Evolutionary conservation across 2,888 invertebrate species (phyloP), one percentile per base, ranked within the genome.

Genomic region (Phyto melanocephala): DNA sequence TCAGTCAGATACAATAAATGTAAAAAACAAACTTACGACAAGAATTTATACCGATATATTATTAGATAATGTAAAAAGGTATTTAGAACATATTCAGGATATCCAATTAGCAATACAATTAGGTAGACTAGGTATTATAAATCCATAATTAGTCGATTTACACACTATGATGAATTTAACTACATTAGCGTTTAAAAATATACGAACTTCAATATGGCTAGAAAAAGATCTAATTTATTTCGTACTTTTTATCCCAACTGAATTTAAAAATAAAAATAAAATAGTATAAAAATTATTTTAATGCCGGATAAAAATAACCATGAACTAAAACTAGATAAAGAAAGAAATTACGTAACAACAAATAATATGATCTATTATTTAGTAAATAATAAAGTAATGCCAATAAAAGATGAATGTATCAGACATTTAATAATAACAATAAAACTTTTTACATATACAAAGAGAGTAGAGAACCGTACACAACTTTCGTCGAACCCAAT

Each of bases 361-460:
- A 17, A 47, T 58, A 70, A 56, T 58, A 10, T 20, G 5, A 50
- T 65, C 10, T 65, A 47, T 22, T 28, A 58, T 47, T 4, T 63
- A 28, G 15, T 45, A 10, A 5, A 58, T 45, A 58, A 58, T 17
- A 28, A 58, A 35, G 37, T 50, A 8, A 60, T 50, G 50, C 8
- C 13, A 50, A 20, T 42, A 47, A 20, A 58, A 11, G 33, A 70
- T 58, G 3, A 47, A 45, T 70, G 58, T 15, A 45, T 70, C 8
- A 47, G n/a, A 58, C 54, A 70, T 33, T 40, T 70, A 56, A 54
- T 68, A 71, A 68, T n/a, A 54, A 68, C 22, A 54, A 68, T 17
- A 40, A 54, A 68, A 54, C 68, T 7, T 40, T 17, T 68, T 54
- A 24, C 28, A 22, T 15, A 54, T 68, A 54, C 13, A 54, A 3